Conservation (phyloP, 2,888 invertebrate genomes). For the Apeira syringaria region DNA sequence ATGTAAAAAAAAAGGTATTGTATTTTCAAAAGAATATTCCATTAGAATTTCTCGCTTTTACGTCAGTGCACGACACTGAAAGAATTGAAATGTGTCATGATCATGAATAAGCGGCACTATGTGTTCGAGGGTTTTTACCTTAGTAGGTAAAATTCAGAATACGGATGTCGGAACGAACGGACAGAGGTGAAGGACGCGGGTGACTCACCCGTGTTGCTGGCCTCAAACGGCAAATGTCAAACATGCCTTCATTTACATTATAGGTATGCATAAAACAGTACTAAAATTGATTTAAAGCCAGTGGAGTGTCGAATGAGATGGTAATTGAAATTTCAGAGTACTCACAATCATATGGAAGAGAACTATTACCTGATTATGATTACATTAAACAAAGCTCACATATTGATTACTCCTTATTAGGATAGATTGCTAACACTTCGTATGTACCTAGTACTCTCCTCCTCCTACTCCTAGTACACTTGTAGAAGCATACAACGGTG, state of each 20-base stretch:
- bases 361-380: too few species aligned
- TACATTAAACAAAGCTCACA: too few species aligned
- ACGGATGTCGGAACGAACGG: slow-evolving; percentile 62
- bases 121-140: slow-evolving; percentile 34
- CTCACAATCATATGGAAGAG: too few species aligned
- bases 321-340: too few species aligned
- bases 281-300: background rate
- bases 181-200: slow-evolving; percentile 71
- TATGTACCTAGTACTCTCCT: too few species aligned
- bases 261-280: slow-evolving; percentile 3
- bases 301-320: background rate
- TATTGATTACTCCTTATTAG: too few species aligned
- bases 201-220: slow-evolving; percentile 62
- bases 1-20: too few species aligned
- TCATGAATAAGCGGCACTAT: slow-evolving; percentile 44
- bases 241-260: slow-evolving; percentile 34
- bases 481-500: too few species aligned
- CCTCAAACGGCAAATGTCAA: slow-evolving; percentile 51
- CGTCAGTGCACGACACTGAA: slow-evolving; percentile 47
- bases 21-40: slow-evolving; percentile 28
- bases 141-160: slow-evolving; percentile 57
- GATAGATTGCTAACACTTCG: too few species aligned
- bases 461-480: too few species aligned
- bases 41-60: slow-evolving; percentile 38
- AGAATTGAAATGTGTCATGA: slow-evolving; percentile 55